Evolutionary conservation across 2,888 invertebrate species (phyloP).

Genomic region (Vesta saturnalis): DNA sequence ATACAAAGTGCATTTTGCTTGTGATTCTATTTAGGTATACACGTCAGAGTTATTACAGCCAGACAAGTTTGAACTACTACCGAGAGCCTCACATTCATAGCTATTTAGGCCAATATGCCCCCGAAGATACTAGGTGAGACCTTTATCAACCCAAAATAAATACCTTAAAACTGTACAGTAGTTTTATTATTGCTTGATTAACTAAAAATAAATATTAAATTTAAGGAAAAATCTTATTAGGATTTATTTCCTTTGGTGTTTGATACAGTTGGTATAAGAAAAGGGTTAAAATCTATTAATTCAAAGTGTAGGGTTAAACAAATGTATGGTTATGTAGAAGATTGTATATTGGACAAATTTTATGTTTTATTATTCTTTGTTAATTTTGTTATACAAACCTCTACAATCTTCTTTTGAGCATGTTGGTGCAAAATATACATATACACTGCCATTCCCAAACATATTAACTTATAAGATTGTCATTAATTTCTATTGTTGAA

Average conservation of each 20-base stretch:
- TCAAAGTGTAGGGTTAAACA: neutral
- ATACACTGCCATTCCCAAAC: no score
- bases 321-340: neutral
- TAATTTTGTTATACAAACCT: no score
- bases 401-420: no score
- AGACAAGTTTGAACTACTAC: slow-evolving; percentile 60
- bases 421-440: no score
- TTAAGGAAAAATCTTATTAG: neutral
- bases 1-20: slow-evolving; percentile 32
- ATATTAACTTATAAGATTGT: no score
- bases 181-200: slow-evolving; percentile 8
- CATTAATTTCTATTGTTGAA: no score
- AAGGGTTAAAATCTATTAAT: neutral
- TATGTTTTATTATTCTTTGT: neutral
- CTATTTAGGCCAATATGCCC: slow-evolving; percentile 59
- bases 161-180: slow-evolving; percentile 7
- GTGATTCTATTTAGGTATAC: slow-evolving; percentile 59
- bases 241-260: no score
- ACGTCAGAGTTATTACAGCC: slow-evolving; percentile 62
- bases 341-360: neutral
- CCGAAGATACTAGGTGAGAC: slow-evolving; percentile 62
- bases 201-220: neutral
- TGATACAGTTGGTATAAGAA: slow-evolving; percentile 3
- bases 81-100: slow-evolving; percentile 61
- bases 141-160: slow-evolving; percentile 27